Percentiles rank a stretch among this genome's conserved stretches.
phyloP scores from a whole-genome alignment of 2,113 vertebrate genomes.

The Notechis scutatus region DNA sequence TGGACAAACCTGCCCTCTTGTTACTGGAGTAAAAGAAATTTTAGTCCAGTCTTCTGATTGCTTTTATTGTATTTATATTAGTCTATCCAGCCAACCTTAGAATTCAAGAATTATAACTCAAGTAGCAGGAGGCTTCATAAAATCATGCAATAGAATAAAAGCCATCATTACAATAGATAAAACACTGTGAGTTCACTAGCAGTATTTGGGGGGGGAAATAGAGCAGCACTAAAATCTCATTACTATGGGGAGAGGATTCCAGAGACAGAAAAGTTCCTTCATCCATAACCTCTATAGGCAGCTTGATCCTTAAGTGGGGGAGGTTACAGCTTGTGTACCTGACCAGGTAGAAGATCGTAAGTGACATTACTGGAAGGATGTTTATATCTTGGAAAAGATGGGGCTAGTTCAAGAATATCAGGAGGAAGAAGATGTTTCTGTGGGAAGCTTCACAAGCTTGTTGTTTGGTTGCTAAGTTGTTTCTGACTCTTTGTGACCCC shows the following conservation, averaged over 20 bases:
- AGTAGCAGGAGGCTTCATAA: neutral
- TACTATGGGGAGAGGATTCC: neutral
- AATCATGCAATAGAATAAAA: neutral
- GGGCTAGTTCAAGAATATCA: neutral
- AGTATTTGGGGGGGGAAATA: neutral
- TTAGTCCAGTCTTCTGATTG: neutral
- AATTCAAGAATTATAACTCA: neutral
- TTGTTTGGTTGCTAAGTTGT: too few relatives aligned
- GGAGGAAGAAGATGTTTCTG: neutral
- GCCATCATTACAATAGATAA: neutral
- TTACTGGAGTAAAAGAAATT: neutral
- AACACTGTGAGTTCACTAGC: neutral
- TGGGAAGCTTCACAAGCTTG: neutral
- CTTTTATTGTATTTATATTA: neutral
- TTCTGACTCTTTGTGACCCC: too few relatives aligned
- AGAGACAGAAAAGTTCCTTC: neutral
- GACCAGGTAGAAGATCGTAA: neutral
- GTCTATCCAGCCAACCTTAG: neutral
- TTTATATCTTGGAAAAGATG: neutral
- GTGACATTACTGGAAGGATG: neutral
- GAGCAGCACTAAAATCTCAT: neutral
- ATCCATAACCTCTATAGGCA: neutral
- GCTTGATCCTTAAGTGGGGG: neutral
- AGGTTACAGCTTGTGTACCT: neutral
- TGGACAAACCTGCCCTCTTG: neutral